phyloP scores from a whole-genome alignment of 2,113 vertebrate genomes.

The Glaucidium brasilianum region DNA sequence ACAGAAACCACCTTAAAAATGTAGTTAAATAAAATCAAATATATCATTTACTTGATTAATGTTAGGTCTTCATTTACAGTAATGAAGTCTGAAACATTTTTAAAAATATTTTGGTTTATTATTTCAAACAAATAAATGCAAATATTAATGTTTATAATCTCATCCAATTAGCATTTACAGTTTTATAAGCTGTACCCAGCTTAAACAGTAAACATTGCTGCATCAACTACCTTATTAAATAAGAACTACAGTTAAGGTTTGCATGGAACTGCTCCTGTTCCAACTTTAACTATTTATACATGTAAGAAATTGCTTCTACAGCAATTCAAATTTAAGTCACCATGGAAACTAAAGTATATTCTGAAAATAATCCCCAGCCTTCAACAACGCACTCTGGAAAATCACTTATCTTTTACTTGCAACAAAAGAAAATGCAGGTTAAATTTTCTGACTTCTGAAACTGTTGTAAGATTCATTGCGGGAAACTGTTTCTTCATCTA shows the following conservation, averaged over 20 bases:
- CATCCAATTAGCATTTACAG: not conserved
- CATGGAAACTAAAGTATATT: conserved; percentile 52
- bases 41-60: not conserved
- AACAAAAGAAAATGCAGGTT: not conserved
- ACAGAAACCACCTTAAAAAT: not conserved
- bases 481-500: not conserved
- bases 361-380: conserved; percentile 48
- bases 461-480: not conserved
- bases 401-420: not conserved
- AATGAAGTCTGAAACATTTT: not conserved
- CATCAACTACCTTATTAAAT: not conserved
- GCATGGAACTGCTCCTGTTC: not conserved
- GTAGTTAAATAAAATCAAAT: not conserved
- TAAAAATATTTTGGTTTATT: not conserved
- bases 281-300: conserved; percentile 36
- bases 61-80: not conserved
- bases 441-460: not conserved
- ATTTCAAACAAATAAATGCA: not conserved
- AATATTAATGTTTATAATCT: not conserved
- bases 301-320: conserved; percentile 26
- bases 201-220: not conserved
- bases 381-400: not conserved
- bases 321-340: conserved; percentile 44
- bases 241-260: not conserved
- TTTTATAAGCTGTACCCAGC: not conserved